Evolutionary conservation across 2,888 invertebrate genomes (phyloP).

Genomic region (Gastrophysa polygoni): DNA sequence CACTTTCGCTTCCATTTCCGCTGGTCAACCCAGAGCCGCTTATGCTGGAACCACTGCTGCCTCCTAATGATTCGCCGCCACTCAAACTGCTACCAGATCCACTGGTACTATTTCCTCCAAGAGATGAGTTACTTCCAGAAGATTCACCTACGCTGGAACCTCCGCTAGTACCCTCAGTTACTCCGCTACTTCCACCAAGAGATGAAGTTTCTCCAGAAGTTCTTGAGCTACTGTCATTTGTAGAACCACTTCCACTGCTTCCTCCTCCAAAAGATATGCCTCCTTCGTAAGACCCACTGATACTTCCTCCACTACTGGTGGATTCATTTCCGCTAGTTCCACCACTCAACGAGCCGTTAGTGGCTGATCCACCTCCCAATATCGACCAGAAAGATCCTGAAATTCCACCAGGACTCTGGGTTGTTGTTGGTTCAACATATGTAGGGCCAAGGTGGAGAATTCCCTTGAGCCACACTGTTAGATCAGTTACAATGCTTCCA

Average conservation of each 20-base stretch:
- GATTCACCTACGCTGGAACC: not conserved
- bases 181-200: too few relatives aligned
- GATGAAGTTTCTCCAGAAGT: too few relatives aligned
- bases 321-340: constrained; percentile 1
- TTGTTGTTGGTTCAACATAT: not conserved
- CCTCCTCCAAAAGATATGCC: not conserved
- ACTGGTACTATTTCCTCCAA: too few relatives aligned
- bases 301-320: constrained; percentile 6
- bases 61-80: too few relatives aligned
- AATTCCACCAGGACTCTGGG: not conserved
- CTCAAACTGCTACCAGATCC: too few relatives aligned
- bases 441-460: constrained; percentile 8
- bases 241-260: not conserved
- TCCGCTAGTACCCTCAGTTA: not conserved
- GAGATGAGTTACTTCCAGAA: not conserved
- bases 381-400: not conserved
- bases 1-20: not conserved
- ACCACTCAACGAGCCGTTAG: constrained; percentile 1
- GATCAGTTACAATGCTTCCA: not conserved
- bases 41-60: not conserved
- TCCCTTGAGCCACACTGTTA: constrained; percentile 20
- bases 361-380: constrained; percentile 2
- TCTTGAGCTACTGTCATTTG: not conserved
- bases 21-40: not conserved
- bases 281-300: not conserved